Evolutionary conservation across 2,797 vertebrate genomes (phyloP).

Genomic region (Gymnocypris eckloni): DNA sequence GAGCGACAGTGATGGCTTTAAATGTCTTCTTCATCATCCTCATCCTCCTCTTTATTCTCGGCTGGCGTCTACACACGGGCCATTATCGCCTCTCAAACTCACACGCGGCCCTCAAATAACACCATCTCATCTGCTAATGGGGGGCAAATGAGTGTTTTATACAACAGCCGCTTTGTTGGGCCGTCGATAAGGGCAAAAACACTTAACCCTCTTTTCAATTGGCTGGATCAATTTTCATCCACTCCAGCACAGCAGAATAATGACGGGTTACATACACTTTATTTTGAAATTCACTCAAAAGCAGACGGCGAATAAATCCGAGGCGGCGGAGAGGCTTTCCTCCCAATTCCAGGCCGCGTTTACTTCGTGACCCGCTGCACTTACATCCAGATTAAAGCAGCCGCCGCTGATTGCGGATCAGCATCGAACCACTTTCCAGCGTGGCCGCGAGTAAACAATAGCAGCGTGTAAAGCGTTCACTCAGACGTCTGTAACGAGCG

Average conservation of each 20-base stretch:
- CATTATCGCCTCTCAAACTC: constrained; percentile 77
- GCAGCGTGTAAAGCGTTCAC: constrained; percentile 48
- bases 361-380: constrained; percentile 84
- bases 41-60: constrained; percentile 53
- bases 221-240: constrained; percentile 94
- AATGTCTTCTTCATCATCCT: constrained; percentile 65
- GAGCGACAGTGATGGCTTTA: constrained; percentile 64
- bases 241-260: constrained; percentile 93
- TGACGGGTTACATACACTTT: constrained; percentile 93
- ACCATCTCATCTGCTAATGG: constrained; percentile 90
- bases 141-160: constrained; percentile 91
- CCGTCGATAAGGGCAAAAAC: constrained; percentile 91
- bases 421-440: constrained; percentile 81
- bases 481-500: constrained; percentile 16
- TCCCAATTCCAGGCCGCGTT: constrained; percentile 75
- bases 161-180: constrained; percentile 86
- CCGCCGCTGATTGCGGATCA: constrained; percentile 85
- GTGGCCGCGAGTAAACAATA: constrained; percentile 72
- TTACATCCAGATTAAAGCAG: constrained; percentile 88
- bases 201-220: constrained; percentile 91
- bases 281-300: constrained; percentile 91
- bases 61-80: constrained; percentile 54
- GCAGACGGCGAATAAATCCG: constrained; percentile 75
- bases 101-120: constrained; percentile 78
- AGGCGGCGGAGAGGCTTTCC: constrained; percentile 70